Evolutionary conservation across 2,797 vertebrate species (phyloP), one percentile per base, ranked within the genome.

Genomic region (Danio tinwini): DNA sequence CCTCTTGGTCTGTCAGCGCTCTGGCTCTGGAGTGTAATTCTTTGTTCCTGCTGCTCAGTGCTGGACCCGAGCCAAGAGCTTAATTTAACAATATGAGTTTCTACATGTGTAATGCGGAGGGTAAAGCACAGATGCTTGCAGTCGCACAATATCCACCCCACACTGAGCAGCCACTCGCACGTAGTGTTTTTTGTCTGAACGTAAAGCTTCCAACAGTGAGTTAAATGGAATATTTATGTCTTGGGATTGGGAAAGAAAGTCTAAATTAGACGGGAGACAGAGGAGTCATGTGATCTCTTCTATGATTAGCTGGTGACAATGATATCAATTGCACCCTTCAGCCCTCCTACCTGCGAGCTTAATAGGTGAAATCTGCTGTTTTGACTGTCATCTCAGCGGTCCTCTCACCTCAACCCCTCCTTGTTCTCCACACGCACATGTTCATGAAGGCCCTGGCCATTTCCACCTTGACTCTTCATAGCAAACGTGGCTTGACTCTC

Each of bases 331-430:
- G 90, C 91, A 91, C 71, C 82, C 84, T 76, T 72, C 86, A 88
- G 83, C 86, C 91, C 89, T 85, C 91, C 92, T 82, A 85, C 91
- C 92, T 89, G 89, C 90, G 85, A 86, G 89, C 89, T 87, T 93
- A 90, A 93, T 93, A 93, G 91, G 91, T 92, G 91, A 91, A 90
- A 93, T 86, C 59, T 85, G 89, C 86, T 91, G 87, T 86, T 88
- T 89, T 85, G 74, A 84, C 83, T 79, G 82, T 73, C 82, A 79
- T 83, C 84, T 78, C 80, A 74, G 74, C 76, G 77, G 67, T 80
- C 84, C 84, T 91, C 89, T 86, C 89, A 88, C 84, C 83, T 86
- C 75, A 49, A 75, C 76, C 82, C 47, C 75, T 86, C 87, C 70
- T 65, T 59, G 76, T 68, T 62, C 59, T 68, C 56, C 53, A 47